phyloP scores from a whole-genome alignment of 1,140 invertebrate species.

The Platyura marginata region DNA sequence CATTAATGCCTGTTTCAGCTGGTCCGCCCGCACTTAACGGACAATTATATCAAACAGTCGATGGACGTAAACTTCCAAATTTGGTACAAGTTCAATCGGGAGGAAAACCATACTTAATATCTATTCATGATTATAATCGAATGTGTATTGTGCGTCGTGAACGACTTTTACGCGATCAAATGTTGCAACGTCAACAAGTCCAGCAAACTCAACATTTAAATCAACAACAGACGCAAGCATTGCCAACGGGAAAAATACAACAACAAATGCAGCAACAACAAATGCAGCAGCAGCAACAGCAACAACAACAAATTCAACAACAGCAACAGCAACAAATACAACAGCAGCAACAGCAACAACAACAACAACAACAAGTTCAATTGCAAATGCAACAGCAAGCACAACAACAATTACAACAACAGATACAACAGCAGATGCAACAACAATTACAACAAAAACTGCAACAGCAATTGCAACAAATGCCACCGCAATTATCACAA shows the following conservation, averaged over 20 bases:
- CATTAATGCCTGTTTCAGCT: slow-evolving; percentile 38
- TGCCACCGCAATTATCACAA: too few species aligned
- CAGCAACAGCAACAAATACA: not conserved
- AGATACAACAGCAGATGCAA: too few species aligned
- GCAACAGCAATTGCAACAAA: too few species aligned
- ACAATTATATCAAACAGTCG: slow-evolving; percentile 30
- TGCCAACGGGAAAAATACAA: slow-evolving; percentile 5
- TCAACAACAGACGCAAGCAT: slow-evolving; percentile 8
- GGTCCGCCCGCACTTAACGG: slow-evolving; percentile 25
- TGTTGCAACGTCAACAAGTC: slow-evolving; percentile 15
- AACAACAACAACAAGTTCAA: slow-evolving; percentile 3
- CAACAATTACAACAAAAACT: not conserved
- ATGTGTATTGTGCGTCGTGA: slow-evolving; percentile 44
- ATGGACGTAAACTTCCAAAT: slow-evolving; percentile 31
- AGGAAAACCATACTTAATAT: slow-evolving; percentile 45
- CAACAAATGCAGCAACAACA: not conserved
- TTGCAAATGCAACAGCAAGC: not conserved
- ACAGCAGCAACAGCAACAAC: not conserved
- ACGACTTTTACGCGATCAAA: slow-evolving; percentile 35
- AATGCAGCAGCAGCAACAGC: slow-evolving; percentile 3
- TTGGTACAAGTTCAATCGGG: slow-evolving; percentile 40
- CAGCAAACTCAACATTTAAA: not conserved
- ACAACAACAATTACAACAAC: not conserved
- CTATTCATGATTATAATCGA: slow-evolving; percentile 46
- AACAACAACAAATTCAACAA: not conserved